Evolutionary conservation across 2,797 vertebrate species (phyloP).

Genomic region (Hydrocynus forskahlii): DNA sequence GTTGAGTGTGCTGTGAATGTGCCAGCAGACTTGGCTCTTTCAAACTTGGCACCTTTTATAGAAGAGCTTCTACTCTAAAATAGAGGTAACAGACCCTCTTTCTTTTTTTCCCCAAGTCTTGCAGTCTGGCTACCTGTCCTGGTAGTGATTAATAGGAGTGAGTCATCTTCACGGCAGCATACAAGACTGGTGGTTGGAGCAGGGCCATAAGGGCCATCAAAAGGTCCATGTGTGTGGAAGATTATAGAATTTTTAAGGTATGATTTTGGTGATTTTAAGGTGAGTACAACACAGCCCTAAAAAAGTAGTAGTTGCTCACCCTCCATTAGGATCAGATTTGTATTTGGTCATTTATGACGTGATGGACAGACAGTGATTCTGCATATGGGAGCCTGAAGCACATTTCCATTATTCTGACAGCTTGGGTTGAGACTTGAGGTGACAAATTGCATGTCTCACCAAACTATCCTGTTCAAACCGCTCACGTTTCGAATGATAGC

Average conservation of each 20-base stretch:
- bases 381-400: neutral
- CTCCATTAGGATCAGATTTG: slow-evolving; percentile 2
- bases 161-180: slow-evolving; percentile 13
- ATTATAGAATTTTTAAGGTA: neutral
- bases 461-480: slow-evolving; percentile 11
- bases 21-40: neutral
- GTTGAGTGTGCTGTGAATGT: no score
- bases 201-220: neutral
- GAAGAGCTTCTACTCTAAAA: neutral
- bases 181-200: neutral
- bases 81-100: neutral
- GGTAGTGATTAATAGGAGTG: neutral
- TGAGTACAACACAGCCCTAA: neutral
- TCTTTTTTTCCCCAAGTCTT: neutral
- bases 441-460: neutral
- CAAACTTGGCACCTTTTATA: neutral
- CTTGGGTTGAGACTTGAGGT: neutral
- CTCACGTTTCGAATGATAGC: neutral
- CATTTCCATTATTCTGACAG: neutral
- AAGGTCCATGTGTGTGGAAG: neutral
- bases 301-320: neutral
- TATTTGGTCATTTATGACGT: neutral
- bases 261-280: neutral
- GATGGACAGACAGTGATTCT: neutral
- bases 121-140: neutral